These are phyloP conservation scores for Oscheius sp. DNA, from an alignment of 2,888 invertebrate genomes.

Conservation along the genomic window DNA sequence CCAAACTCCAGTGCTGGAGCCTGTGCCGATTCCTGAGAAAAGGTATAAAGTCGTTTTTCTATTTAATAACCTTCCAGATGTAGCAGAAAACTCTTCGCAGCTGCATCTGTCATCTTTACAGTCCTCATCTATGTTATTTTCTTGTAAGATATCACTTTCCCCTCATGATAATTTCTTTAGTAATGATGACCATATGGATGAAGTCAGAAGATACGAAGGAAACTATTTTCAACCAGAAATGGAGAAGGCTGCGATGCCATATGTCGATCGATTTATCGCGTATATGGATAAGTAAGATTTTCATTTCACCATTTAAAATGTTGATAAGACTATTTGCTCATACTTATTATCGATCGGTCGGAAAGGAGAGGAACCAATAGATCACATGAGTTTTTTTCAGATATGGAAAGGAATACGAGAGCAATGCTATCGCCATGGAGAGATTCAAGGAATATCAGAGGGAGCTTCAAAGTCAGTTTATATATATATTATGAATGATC, in stretches of 20 bases:
- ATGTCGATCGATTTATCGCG: slow-evolving; percentile 26
- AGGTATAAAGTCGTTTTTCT: not conserved
- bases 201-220: slow-evolving; percentile 6
- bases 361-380: too few species aligned
- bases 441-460: slow-evolving; percentile 30
- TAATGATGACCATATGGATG: slow-evolving; percentile 16
- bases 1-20: too few species aligned
- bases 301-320: not conserved
- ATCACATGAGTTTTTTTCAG: slow-evolving; percentile 12
- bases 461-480: slow-evolving; percentile 17
- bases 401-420: slow-evolving; percentile 26
- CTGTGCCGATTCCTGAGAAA: not conserved
- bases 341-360: too few species aligned
- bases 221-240: slow-evolving; percentile 26
- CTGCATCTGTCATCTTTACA: not conserved
- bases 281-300: slow-evolving; percentile 26
- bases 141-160: not conserved
- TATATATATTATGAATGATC: slow-evolving; percentile 2
- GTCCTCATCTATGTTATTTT: slow-evolving; percentile 7
- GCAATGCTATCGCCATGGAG: slow-evolving; percentile 20
- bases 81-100: not conserved
- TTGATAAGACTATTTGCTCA: not conserved
- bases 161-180: not conserved
- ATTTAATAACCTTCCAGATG: not conserved
- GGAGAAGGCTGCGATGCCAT: slow-evolving; percentile 24